Evolutionary conservation across 2,113 vertebrate genomes (phyloP).

Genomic region (Dasypus novemcinctus): DNA sequence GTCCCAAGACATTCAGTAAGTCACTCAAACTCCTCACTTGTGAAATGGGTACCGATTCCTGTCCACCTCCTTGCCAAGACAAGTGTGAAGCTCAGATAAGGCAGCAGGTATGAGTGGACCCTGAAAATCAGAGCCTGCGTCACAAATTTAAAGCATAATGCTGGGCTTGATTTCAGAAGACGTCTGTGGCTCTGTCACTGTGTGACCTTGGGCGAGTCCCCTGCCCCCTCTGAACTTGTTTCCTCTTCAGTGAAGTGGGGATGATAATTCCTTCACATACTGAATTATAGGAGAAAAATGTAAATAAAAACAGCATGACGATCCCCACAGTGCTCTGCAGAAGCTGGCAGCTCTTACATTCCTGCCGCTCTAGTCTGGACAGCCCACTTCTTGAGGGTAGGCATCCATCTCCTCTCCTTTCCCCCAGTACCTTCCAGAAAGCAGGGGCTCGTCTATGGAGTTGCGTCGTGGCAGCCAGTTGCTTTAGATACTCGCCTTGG

Average conservation of each 20-base stretch:
- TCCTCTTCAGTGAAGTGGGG: background rate
- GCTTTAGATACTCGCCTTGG: background rate
- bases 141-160: background rate
- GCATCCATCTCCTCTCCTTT: background rate
- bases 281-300: background rate
- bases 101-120: background rate
- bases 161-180: background rate
- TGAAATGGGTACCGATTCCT: background rate
- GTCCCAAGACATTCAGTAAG: background rate
- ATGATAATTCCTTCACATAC: background rate
- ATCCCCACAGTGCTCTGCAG: background rate
- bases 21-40: background rate
- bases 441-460: background rate
- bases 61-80: background rate
- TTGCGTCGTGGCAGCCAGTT: rapidly evolving
- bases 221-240: background rate
- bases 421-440: background rate
- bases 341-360: background rate
- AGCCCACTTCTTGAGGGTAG: background rate
- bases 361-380: rapidly evolving
- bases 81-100: background rate
- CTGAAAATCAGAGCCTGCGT: background rate
- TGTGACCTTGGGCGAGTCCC: background rate
- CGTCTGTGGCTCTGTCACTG: background rate
- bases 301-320: background rate